Evolutionary conservation across 2,113 vertebrate genomes (phyloP), one percentile per base, ranked within the genome.

Genomic region (Canis aureus): DNA sequence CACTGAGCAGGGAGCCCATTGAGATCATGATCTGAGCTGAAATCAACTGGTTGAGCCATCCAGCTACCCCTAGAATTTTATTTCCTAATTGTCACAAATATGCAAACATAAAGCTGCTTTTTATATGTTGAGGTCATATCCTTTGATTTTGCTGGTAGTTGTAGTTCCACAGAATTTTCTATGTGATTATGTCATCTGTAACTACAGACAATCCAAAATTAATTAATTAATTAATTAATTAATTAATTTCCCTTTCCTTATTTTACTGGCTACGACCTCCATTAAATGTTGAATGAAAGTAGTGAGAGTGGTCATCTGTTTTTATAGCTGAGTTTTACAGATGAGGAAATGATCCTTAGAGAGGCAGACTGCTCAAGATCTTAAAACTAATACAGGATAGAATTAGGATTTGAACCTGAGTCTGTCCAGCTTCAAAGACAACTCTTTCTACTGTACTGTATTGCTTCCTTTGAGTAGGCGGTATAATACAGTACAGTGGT

Each of bases 281-380:
- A n/a, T 16, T 79, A 80, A 82, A 29, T 74, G 25, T 83, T 64
- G 67, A 74, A 74, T 94, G 55, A 82, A 32, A 74, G 25, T 51
- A 89, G 57, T 81, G 76, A 87, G 51, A 67, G 19, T 86, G 16
- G 11, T 73, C 38, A 62, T 95, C 25, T n/a, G 35, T 90, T 84
- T 84, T 76, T 84, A 59, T 22, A 80, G n/a, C 64, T 29, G 66
- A 64, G n/a, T 85, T 95, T 85, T 91, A 87, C 10, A 84, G 23
- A 25, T 62, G 32, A 95, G 49, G 53, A 96, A 94, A 60, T 94
- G 55, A 91, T 87, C 55, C 49, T 97, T 27, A 82, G 64, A 85
- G 73, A 87, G 59, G 59, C 59, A 92, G 11, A 59, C 69, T 60
- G 49, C 43, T 83, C 60, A 69, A 43, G 27, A 29, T 78, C 74